phyloP scores from a whole-genome alignment of 2,113 vertebrate species.

The Ibidorhyncha struthersii region DNA sequence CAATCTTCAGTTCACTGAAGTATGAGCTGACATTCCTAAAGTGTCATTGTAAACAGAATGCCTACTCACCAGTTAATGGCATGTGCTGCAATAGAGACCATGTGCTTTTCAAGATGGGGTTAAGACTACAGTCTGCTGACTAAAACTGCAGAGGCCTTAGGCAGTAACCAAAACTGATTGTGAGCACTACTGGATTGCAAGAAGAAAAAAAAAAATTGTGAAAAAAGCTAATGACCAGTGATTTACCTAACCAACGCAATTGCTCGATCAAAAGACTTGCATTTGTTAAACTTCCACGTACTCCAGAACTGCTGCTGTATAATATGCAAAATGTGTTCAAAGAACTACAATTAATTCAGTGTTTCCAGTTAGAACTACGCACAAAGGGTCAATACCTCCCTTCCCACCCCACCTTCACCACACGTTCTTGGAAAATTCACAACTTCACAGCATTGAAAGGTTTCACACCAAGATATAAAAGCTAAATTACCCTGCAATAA shows the following conservation, averaged over 20 bases:
- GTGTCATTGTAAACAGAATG: slow-evolving; percentile 64
- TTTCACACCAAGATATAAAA: slow-evolving; percentile 48
- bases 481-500: slow-evolving; percentile 58
- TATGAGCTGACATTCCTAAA: slow-evolving; percentile 70
- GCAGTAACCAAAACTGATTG: slow-evolving; percentile 73
- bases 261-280: slow-evolving; percentile 60
- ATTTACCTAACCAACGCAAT: slow-evolving; percentile 72
- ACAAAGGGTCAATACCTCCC: slow-evolving; percentile 29
- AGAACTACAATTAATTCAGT: slow-evolving; percentile 18
- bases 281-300: slow-evolving; percentile 40
- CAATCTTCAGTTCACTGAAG: slow-evolving; percentile 64
- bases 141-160: slow-evolving; percentile 79
- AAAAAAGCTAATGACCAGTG: slow-evolving; percentile 71
- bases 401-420: slow-evolving; percentile 51
- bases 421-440: slow-evolving; percentile 56
- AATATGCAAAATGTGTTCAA: slow-evolving; percentile 56
- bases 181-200: slow-evolving; percentile 78
- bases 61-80: slow-evolving; percentile 82
- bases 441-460: slow-evolving; percentile 41
- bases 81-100: slow-evolving; percentile 81
- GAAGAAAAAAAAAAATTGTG: slow-evolving; percentile 69
- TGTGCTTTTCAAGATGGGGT: slow-evolving; percentile 78
- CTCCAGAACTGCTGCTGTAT: slow-evolving; percentile 69
- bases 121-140: slow-evolving; percentile 78
- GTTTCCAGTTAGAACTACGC: slow-evolving; percentile 48